phyloP scores from a whole-genome alignment of 1,140 invertebrate genomes.

The Drosophila pandora region DNA sequence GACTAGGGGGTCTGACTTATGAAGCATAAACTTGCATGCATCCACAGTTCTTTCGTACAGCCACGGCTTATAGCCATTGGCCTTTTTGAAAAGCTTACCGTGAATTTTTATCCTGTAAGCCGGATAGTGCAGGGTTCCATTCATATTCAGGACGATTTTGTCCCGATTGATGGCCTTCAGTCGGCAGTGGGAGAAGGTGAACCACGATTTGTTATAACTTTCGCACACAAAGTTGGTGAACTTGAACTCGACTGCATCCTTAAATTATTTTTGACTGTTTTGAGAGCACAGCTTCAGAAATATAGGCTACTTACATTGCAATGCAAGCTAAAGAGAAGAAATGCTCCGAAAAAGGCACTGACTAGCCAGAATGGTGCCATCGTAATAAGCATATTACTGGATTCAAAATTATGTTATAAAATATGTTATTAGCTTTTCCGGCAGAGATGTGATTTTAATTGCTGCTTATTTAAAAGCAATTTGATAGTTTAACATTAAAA shows the following conservation, averaged over 20 bases:
- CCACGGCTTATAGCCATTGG: background rate
- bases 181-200: background rate
- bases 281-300: background rate
- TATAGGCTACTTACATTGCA: background rate
- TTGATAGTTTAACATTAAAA: too few relatives aligned
- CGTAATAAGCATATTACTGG: too few relatives aligned
- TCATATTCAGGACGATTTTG: background rate
- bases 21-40: background rate
- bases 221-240: background rate
- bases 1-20: background rate
- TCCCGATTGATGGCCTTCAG: background rate
- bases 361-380: too few relatives aligned
- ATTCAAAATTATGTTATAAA: too few relatives aligned
- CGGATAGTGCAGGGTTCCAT: background rate
- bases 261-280: background rate
- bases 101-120: background rate
- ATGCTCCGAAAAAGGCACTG: too few relatives aligned
- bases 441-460: too few relatives aligned
- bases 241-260: background rate
- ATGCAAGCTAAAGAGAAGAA: background rate
- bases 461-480: too few relatives aligned
- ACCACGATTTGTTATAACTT: background rate
- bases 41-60: background rate
- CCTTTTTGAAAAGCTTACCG: background rate
- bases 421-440: too few relatives aligned